Evolutionary conservation across 2,888 invertebrate species (phyloP).

Genomic region (Sphaerophoria rueppellii): DNA sequence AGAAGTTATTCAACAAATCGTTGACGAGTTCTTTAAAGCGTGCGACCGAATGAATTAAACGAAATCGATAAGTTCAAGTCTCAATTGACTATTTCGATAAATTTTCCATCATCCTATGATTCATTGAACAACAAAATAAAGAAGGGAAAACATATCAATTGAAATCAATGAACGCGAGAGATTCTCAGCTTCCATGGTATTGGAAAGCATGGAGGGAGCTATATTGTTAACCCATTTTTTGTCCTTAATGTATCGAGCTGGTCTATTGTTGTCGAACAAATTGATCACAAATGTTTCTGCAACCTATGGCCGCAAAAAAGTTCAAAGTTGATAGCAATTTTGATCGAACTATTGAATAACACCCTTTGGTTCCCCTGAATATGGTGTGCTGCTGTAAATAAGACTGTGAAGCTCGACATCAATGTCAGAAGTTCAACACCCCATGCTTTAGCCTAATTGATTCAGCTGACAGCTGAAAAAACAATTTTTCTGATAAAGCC

Average conservation of each 20-base stretch:
- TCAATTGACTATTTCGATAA: conserved; percentile 69
- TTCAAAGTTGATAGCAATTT: conserved; percentile 34
- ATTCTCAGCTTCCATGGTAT: conserved; percentile 17
- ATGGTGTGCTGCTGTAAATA: neutral
- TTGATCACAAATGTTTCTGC: conserved; percentile 62
- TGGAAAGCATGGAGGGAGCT: neutral
- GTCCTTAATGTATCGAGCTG: conserved; percentile 1
- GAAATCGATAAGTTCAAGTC: conserved; percentile 32
- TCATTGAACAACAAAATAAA: conserved; percentile 4
- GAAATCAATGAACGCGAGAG: conserved; percentile 56
- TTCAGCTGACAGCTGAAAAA: no score
- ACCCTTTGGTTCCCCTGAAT: conserved; percentile 10
- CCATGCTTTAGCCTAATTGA: no score
- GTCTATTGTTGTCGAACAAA: conserved; percentile 56
- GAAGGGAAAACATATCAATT: conserved; percentile 57
- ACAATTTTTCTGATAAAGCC: no score
- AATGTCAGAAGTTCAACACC: no score
- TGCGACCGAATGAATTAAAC: conserved; percentile 7
- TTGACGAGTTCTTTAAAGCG: neutral
- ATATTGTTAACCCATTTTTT: conserved; percentile 39
- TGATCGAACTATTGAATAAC: conserved; percentile 51
- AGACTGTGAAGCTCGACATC: no score
- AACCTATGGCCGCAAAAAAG: conserved; percentile 21
- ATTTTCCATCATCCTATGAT: conserved; percentile 64
- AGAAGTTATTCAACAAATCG: neutral